Evolutionary conservation across 2,888 invertebrate species (phyloP), one percentile per base, ranked within the genome.

Genomic region (Teinopalpus imperialis): DNA sequence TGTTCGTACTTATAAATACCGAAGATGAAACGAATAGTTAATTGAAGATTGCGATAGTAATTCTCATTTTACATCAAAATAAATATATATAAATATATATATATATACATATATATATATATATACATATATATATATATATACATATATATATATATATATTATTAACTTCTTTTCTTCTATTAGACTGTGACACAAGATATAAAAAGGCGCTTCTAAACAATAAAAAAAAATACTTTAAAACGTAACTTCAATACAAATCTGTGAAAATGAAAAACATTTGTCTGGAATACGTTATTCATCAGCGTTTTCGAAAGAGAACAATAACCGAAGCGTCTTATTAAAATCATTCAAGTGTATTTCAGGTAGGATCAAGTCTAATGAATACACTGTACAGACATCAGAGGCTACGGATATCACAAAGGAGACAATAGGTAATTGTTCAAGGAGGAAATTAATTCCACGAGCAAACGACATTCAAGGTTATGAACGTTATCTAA

Each of bases 401-500:
- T 32, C 37, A 37, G 8, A 35, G 29, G 24, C 12, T 8, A 34
- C 5, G 20, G 26, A 32, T 44, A 31, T 27, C 48, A 29, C 51
- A 26, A 42, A 42, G 43, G 30, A 40, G 39, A 69, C 69, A 68
- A 69, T 63, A 54, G 59, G 45, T 61, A 51, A 68, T 66, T 61
- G 56, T 48, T 49, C 42, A 59, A 66, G 53, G 56, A 61, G 65
- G 66, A 70, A 65, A 65, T 64, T 61, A 56, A 57, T 61, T 48
- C 50, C 55, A 47, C 49, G 53, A 51, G 54, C 53, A 55, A 43
- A 35, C 27, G 16, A 27, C 39, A 8, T 10, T 43, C 43, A 46
- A 50, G 46, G 43, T 18, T 44, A 8, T 43, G 13, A 12, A 4
- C 18, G 26, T 21, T 40, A 35, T 37, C 18, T 26, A 18, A 41